These are phyloP conservation scores for Drosophila erecta DNA, from an alignment of 1,140 invertebrate genomes.

Conservation along the genomic window DNA sequence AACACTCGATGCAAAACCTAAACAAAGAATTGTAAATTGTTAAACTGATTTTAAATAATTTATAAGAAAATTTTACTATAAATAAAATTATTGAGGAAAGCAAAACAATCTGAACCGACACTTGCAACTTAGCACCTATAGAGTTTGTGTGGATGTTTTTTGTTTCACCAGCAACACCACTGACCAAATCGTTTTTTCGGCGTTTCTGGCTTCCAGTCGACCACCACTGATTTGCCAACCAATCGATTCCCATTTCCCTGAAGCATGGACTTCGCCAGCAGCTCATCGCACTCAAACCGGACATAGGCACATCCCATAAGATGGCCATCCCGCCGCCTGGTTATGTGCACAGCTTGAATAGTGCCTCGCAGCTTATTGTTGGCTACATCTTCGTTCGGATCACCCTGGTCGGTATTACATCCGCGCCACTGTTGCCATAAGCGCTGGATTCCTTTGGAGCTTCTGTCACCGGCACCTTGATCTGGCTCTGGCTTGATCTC, in stretches of 20 bases:
- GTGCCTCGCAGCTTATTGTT: slow-evolving; percentile 32
- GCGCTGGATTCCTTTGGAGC: slow-evolving; percentile 8
- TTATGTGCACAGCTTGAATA: slow-evolving; percentile 44
- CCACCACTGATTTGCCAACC: slow-evolving; percentile 27
- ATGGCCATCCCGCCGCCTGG: slow-evolving; percentile 39
- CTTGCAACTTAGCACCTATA: background rate
- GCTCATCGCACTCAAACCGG: slow-evolving; percentile 35
- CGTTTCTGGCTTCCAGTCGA: slow-evolving; percentile 36
- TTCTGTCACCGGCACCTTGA: background rate
- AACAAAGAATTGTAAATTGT: slow-evolving; percentile 72
- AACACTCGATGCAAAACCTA: slow-evolving; percentile 18
- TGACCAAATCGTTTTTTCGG: slow-evolving; percentile 9
- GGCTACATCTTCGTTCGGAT: too few species aligned
- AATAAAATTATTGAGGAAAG: slow-evolving; percentile 67
- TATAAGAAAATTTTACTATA: slow-evolving; percentile 78
- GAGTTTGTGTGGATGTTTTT: background rate
- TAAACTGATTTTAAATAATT: slow-evolving; percentile 81
- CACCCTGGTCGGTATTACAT: background rate
- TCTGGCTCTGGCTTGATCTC: background rate
- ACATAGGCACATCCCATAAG: slow-evolving; percentile 50
- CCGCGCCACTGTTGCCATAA: slow-evolving; percentile 41
- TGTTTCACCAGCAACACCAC: slow-evolving; percentile 51
- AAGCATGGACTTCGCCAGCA: slow-evolving; percentile 31
- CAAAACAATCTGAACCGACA: slow-evolving; percentile 25
- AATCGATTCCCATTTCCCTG: slow-evolving; percentile 14